Evolutionary conservation across 1,140 invertebrate species (phyloP), one percentile per base, ranked within the genome.

Genomic region (Microplitis mediator): DNA sequence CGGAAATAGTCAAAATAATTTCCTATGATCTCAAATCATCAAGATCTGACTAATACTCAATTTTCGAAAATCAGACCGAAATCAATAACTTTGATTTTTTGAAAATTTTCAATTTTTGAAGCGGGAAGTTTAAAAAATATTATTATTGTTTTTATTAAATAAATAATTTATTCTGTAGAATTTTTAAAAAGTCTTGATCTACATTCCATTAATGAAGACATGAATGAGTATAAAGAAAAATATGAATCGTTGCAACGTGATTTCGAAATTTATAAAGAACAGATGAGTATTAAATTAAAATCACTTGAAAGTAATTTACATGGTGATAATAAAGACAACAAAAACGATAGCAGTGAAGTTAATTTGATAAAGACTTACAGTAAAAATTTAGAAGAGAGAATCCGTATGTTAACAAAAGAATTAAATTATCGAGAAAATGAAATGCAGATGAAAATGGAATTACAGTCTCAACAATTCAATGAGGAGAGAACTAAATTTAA

Each of bases 331-430:
- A 80, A 79, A 23, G 82, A 80, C 6, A 82, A 87, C 52, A 85
- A 81, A 52, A 77, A 72, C 8, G 39, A 45, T 56, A 85, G 81
- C 68, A 84, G 80, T 61, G 90, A 85, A 75, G 84, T 80, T 76
- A 85, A 78, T 63, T 81, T 88, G 36, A 82, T 91, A 54, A 90
- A 89, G 79, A 86, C 86, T 8, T 90, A 93, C 74, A 89, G 91
- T 70, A 88, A 85, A 62, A 89, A 91, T 64, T 82, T 92, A 50
- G 91, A 92, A 77, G 92, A 92, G 74, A 90, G 91, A 76, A 87
- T 91, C 56, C 89, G 90, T 58, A 87, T 88, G 4, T 78, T 93
- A 2, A 91, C 89, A 77, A 84, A 87, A 9, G 90, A 91, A 76
- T 88, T 91, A 32, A 88, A 90, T 75, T 89, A 91, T 76, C 88